Evolutionary conservation across 2,797 vertebrate genomes (phyloP).

Genomic region (Macroramphosus scolopax): DNA sequence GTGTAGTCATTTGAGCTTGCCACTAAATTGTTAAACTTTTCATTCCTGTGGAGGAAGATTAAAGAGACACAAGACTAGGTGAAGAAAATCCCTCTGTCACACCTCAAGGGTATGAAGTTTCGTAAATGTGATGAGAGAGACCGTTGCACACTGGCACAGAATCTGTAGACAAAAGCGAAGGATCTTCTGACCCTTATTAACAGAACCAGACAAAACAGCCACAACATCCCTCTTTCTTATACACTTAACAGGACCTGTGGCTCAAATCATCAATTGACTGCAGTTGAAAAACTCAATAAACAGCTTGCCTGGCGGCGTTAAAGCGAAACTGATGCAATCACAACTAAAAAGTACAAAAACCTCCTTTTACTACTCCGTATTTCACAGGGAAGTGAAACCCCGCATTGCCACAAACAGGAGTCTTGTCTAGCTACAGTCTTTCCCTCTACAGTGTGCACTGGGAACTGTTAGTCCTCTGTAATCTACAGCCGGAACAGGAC

Average conservation of each 20-base stretch:
- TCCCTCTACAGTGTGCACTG: too few species aligned
- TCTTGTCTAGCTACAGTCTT: neutral
- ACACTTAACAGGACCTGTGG: slow-evolving; percentile 47
- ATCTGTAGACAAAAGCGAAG: too few species aligned
- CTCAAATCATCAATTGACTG: slow-evolving; percentile 54
- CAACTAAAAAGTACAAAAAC: slow-evolving; percentile 38
- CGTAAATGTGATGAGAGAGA: slow-evolving; percentile 43
- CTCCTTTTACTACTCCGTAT: slow-evolving; percentile 9
- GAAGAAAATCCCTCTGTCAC: slow-evolving; percentile 1
- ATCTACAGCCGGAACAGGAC: slow-evolving; percentile 53
- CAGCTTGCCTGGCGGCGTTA: slow-evolving; percentile 15
- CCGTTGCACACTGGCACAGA: slow-evolving; percentile 19
- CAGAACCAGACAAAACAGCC: slow-evolving; percentile 25
- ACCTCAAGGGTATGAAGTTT: slow-evolving; percentile 33
- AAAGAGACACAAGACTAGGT: slow-evolving; percentile 14
- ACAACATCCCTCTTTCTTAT: slow-evolving; percentile 11
- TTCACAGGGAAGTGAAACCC: slow-evolving; percentile 1
- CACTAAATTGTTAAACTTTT: slow-evolving; percentile 37
- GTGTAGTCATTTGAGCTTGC: slow-evolving; percentile 25
- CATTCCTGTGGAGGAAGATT: slow-evolving; percentile 43
- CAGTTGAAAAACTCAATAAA: slow-evolving; percentile 45
- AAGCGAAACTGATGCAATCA: slow-evolving; percentile 44
- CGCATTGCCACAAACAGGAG: slow-evolving; percentile 1
- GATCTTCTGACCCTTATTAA: slow-evolving; percentile 48
- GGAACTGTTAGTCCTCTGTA: too few species aligned